phyloP scores from a whole-genome alignment of 2,888 invertebrate species.

The Vannuccia rotundouncinata region DNA sequence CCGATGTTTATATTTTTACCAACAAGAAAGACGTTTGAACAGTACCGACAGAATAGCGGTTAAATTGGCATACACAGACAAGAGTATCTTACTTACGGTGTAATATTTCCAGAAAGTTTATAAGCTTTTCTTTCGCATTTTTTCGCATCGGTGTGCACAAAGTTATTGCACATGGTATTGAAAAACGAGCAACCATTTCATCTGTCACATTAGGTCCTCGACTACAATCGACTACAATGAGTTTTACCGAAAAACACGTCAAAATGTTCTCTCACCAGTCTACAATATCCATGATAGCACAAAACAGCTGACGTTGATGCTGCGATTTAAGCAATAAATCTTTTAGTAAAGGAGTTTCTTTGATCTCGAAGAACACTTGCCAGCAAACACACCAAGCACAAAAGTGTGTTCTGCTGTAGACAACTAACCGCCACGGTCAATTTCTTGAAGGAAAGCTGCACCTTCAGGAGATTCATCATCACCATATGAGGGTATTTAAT shows the following conservation, averaged over 20 bases:
- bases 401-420: conserved; percentile 25
- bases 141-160: conserved; percentile 22
- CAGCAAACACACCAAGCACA: conserved; percentile 25
- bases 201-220: background rate
- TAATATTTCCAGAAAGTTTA: background rate
- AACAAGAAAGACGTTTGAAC: background rate
- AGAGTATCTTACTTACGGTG: background rate
- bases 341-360: conserved; percentile 11
- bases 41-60: background rate
- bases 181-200: conserved; percentile 30
- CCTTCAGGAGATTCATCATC: background rate
- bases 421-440: conserved; percentile 25
- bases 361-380: conserved; percentile 28
- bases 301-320: conserved; percentile 23
- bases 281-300: conserved; percentile 14
- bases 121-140: conserved; percentile 11
- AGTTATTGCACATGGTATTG: conserved; percentile 21
- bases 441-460: conserved; percentile 7
- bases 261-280: conserved; percentile 17
- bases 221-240: conserved; percentile 14
- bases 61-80: conserved; percentile 13
- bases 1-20: conserved; percentile 7
- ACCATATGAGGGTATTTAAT: conserved; percentile 14
- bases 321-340: conserved; percentile 25
- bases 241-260: conserved; percentile 11